Evolutionary conservation across 92 coral and sea anemone species (phyloP).

Genomic region (Epizoanthus fatuus): DNA sequence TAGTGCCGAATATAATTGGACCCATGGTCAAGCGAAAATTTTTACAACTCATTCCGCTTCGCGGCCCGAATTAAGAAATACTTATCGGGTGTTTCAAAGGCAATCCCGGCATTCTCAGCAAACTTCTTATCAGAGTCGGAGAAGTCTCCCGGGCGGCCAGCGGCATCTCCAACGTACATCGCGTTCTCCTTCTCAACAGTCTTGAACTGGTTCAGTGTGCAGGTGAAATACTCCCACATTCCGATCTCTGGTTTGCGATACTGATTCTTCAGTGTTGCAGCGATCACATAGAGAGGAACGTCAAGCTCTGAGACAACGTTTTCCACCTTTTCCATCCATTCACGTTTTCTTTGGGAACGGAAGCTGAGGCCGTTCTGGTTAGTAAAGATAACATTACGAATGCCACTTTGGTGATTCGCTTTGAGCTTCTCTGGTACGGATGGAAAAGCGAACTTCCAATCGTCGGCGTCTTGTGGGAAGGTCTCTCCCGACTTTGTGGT

Average conservation of each 20-base stretch:
- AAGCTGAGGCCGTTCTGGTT: conserved; percentile 17
- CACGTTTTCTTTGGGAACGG: neutral
- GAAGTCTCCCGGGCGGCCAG: conserved; percentile 21
- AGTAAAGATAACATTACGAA: conserved; percentile 26
- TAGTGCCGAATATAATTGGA: no score
- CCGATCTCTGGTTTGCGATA: conserved; percentile 35
- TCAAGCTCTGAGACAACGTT: conserved; percentile 8
- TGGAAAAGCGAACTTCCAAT: conserved; percentile 19
- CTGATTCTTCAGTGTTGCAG: conserved; percentile 22
- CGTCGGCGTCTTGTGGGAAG: conserved; percentile 19
- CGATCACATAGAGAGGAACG: conserved; percentile 34
- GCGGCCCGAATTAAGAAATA: neutral
- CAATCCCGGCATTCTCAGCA: conserved; percentile 25
- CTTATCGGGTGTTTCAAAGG: conserved; percentile 40
- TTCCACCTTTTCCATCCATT: conserved; percentile 32
- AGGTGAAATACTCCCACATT: conserved; percentile 40
- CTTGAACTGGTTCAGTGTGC: conserved; percentile 46
- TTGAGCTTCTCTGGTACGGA: conserved; percentile 10
- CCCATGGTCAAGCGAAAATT: no score
- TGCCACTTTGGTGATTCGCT: neutral
- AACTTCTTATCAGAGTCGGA: conserved; percentile 28
- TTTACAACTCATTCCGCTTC: no score
- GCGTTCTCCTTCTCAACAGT: conserved; percentile 11
- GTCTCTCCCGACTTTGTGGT: conserved; percentile 15
- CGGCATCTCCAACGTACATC: conserved; percentile 43